These are phyloP conservation scores for Enteromius afrohamiltoni DNA, from an alignment of 2,797 vertebrate genomes.

Conservation along the genomic window DNA sequence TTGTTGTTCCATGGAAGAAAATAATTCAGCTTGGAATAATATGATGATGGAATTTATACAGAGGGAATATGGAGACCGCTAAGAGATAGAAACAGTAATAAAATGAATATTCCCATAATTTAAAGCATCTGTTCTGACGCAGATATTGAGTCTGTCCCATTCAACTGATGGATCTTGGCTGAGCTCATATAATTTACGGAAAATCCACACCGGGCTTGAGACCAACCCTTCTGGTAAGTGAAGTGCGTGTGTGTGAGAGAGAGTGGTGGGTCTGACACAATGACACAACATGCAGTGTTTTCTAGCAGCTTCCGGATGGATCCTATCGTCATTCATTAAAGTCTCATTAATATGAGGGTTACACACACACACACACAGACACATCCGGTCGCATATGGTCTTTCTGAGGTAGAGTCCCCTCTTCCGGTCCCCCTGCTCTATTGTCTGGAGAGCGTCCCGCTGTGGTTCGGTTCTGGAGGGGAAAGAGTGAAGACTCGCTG, in stretches of 20 bases:
- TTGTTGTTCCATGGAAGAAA: not conserved
- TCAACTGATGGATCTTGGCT: slow-evolving; percentile 92
- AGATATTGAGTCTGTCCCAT: slow-evolving; percentile 93
- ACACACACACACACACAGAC: slow-evolving; percentile 45
- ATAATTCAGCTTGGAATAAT: not conserved
- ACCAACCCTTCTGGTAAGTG: slow-evolving; percentile 84
- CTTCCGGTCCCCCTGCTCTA: slow-evolving; percentile 51
- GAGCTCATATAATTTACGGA: slow-evolving; percentile 87
- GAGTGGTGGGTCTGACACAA: slow-evolving; percentile 59
- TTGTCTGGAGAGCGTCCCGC: slow-evolving; percentile 66
- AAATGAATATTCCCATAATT: not conserved
- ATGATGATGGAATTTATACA: not conserved
- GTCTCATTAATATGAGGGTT: slow-evolving; percentile 64
- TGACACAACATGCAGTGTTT: slow-evolving; percentile 65
- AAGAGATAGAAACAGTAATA: not conserved
- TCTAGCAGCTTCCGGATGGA: slow-evolving; percentile 67
- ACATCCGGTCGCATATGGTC: slow-evolving; percentile 39
- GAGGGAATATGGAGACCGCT: not conserved
- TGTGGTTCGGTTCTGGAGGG: slow-evolving; percentile 67
- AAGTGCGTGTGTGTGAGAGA: slow-evolving; percentile 41
- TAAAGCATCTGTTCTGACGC: slow-evolving; percentile 39
- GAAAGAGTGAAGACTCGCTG: slow-evolving; percentile 67
- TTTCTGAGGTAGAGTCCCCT: slow-evolving; percentile 47
- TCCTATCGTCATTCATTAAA: slow-evolving; percentile 76
- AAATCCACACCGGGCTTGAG: slow-evolving; percentile 89